phyloP scores from a whole-genome alignment of 2,888 invertebrate species.

The Dastarcus helophoroides region DNA sequence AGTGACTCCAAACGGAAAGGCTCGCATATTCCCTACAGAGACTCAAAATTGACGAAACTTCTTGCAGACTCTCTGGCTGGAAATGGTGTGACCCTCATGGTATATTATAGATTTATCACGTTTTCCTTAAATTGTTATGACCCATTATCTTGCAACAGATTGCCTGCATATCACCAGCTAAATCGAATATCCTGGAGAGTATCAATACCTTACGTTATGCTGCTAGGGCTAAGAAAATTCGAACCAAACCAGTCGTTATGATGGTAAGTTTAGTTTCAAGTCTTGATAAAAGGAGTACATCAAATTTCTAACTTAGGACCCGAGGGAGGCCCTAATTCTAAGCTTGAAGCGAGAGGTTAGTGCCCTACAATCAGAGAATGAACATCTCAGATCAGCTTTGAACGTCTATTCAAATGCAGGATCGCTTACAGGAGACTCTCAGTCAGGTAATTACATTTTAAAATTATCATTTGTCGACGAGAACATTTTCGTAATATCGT shows the following conservation, averaged over 20 bases:
- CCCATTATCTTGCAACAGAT: conserved; percentile 62
- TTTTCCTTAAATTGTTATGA: conserved; percentile 3
- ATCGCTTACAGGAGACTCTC: conserved; percentile 3
- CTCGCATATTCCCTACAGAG: conserved; percentile 88
- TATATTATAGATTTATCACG: conserved; percentile 28
- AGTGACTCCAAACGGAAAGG: conserved; percentile 67
- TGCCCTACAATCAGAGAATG: conserved; percentile 77
- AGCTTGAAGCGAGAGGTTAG: conserved; percentile 81
- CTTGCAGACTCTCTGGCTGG: conserved; percentile 89
- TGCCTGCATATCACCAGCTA: conserved; percentile 86
- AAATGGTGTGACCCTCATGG: conserved; percentile 90
- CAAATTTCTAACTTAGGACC: no score
- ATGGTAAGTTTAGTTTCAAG: conserved; percentile 59
- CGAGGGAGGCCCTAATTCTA: conserved; percentile 80
- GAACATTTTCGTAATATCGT: no score
- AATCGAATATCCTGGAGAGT: conserved; percentile 75
- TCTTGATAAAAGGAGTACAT: no score
- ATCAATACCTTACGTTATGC: conserved; percentile 88
- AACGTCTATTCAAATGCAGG: conserved; percentile 46
- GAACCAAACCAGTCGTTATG: conserved; percentile 84
- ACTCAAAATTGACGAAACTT: conserved; percentile 87
- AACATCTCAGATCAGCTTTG: conserved; percentile 67
- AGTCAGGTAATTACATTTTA: conserved; percentile 7
- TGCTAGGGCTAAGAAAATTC: conserved; percentile 82
- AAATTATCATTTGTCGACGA: no score